A percentile compares a stretch with the other conserved stretches of the same genome.
phyloP scores from a whole-genome alignment of 2,113 vertebrate genomes.

The Sphaerodactylus townsendi region DNA sequence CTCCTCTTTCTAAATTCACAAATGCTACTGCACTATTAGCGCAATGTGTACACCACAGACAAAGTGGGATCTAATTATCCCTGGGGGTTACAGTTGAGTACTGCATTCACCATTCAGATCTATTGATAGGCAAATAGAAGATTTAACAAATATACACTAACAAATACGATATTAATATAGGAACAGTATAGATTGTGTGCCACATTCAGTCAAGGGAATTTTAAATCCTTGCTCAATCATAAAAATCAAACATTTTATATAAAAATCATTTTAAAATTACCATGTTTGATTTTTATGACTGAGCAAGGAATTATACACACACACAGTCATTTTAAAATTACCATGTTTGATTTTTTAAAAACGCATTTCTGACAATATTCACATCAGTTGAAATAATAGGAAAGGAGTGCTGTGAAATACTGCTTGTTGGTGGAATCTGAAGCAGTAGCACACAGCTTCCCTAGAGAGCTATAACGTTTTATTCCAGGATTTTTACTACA shows the following conservation, averaged over 20 bases:
- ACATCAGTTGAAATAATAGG: slow-evolving; percentile 34
- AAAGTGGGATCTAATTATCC: background rate
- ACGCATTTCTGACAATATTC: background rate
- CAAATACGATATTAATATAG: background rate
- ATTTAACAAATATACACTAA: background rate
- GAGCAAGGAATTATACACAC: too few species aligned
- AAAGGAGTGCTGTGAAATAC: slow-evolving; percentile 2
- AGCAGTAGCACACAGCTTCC: slow-evolving; percentile 32
- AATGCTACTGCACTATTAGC: background rate
- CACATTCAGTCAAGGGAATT: background rate
- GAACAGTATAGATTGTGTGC: background rate
- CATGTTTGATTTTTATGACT: slow-evolving; percentile 4
- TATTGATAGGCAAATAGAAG: background rate
- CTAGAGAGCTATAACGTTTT: slow-evolving; percentile 28
- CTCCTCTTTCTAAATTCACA: background rate
- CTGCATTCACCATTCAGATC: background rate
- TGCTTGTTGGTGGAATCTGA: slow-evolving; percentile 30
- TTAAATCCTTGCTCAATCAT: background rate
- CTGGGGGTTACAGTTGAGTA: background rate
- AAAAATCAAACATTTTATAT: too few species aligned
- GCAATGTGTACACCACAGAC: background rate
- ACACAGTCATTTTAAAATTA: background rate
- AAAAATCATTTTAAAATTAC: background rate
- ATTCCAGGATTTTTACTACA: slow-evolving; percentile 35
- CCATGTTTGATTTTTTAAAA: background rate